These are phyloP conservation scores for Pandemis corylana DNA, from an alignment of 2,888 invertebrate genomes.

Conservation along the genomic window DNA sequence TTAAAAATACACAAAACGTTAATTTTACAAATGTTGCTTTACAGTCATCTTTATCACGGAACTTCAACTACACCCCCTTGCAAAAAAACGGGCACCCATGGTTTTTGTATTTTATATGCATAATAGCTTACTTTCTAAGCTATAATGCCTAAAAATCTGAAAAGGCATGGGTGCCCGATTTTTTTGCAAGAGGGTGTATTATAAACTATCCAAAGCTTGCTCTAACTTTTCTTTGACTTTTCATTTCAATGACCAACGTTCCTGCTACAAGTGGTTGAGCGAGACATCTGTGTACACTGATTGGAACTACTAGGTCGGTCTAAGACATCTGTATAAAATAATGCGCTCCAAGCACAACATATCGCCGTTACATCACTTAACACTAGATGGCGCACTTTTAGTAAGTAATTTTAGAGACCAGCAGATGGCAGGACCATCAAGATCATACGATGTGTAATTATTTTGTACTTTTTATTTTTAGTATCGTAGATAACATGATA, in stretches of 20 bases:
- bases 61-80: too few relatives aligned
- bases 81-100: too few relatives aligned
- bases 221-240: conserved; percentile 3
- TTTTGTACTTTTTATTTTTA: not conserved
- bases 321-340: not conserved
- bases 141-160: too few relatives aligned
- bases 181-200: too few relatives aligned
- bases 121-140: too few relatives aligned
- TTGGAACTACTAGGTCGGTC: not conserved
- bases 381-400: conserved; percentile 17
- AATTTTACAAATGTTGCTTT: not conserved
- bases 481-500: too few relatives aligned
- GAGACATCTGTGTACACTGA: conserved; percentile 19
- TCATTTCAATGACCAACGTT: not conserved
- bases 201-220: not conserved
- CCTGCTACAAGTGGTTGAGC: not conserved
- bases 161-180: too few relatives aligned
- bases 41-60: too few relatives aligned
- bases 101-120: too few relatives aligned
- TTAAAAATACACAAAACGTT: not conserved
- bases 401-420: not conserved
- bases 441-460: not conserved
- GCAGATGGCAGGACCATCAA: conserved; percentile 24
- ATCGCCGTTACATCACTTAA: not conserved
- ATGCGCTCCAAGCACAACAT: not conserved